These are phyloP conservation scores for Ischnus inquisitorius DNA, from an alignment of 2,888 invertebrate species.

Conservation along the genomic window DNA sequence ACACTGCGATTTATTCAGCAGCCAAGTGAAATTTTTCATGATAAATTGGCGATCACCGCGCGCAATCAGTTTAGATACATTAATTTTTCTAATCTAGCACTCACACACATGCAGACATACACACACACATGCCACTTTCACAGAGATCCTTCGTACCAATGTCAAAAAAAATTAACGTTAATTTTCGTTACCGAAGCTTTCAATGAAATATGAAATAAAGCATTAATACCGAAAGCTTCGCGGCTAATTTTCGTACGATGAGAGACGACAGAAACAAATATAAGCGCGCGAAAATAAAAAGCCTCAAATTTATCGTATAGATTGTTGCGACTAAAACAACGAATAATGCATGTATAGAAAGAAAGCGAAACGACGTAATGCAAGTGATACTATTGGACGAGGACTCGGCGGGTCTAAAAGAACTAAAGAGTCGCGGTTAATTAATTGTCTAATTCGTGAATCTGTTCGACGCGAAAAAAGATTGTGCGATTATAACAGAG, in stretches of 20 bases:
- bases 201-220: neutral
- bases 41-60: constrained; percentile 39
- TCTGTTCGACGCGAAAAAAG: constrained; percentile 37
- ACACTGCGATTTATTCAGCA: constrained; percentile 24
- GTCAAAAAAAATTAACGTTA: neutral
- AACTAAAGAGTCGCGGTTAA: constrained; percentile 1
- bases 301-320: constrained; percentile 50
- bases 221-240: constrained; percentile 11
- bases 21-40: constrained; percentile 18
- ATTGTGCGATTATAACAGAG: neutral
- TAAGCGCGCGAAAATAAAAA: constrained; percentile 20
- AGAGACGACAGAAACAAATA: neutral
- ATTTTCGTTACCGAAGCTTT: constrained; percentile 19
- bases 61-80: constrained; percentile 45
- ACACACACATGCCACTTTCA: neutral
- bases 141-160: constrained; percentile 10
- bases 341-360: constrained; percentile 68
- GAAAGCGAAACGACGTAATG: constrained; percentile 5
- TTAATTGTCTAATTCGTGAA: constrained; percentile 35
- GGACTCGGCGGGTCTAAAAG: constrained; percentile 10
- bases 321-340: constrained; percentile 73
- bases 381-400: constrained; percentile 36
- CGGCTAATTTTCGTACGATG: neutral
- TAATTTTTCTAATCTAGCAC: constrained; percentile 52
- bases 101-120: constrained; percentile 1